These are phyloP conservation scores for Gymnoscelis rufifasciata DNA, from an alignment of 2,888 invertebrate genomes.

Conservation along the genomic window DNA sequence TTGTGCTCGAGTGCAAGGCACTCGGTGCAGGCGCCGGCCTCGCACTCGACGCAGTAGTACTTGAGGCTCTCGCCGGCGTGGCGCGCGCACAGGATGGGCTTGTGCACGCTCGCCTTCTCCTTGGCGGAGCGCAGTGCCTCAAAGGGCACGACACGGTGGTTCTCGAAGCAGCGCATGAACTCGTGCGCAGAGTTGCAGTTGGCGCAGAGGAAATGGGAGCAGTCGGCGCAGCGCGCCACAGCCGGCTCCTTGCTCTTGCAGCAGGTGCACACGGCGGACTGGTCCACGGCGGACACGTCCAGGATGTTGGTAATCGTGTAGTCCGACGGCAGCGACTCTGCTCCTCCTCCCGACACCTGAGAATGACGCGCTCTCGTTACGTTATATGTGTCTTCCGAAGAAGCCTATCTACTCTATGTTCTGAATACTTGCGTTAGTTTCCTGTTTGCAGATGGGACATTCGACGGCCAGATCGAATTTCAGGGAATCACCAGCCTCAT, in stretches of 20 bases:
- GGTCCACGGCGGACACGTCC: conserved; percentile 88
- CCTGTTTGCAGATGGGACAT: conserved; percentile 91
- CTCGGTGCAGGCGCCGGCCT: conserved; percentile 92
- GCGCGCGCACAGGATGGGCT: conserved; percentile 90
- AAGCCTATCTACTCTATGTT: conserved; percentile 1
- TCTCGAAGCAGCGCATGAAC: conserved; percentile 98
- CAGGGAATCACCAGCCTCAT: conserved; percentile 83
- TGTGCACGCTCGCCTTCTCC: conserved; percentile 90
- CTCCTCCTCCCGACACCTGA: conserved; percentile 86
- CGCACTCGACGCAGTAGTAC: conserved; percentile 92
- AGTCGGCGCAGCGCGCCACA: conserved; percentile 95
- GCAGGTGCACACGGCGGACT: conserved; percentile 90
- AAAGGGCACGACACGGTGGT: conserved; percentile 93
- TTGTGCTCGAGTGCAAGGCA: conserved; percentile 91
- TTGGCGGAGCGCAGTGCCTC: conserved; percentile 90
- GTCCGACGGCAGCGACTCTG: conserved; percentile 89
- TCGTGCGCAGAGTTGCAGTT: conserved; percentile 97
- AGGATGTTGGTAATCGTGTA: conserved; percentile 91
- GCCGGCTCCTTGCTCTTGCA: conserved; percentile 97
- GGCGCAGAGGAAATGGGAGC: conserved; percentile 94
- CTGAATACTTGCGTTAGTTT: conserved; percentile 82
- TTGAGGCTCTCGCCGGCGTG: conserved; percentile 91
- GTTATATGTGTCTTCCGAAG: no score
- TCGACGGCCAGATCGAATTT: conserved; percentile 82
- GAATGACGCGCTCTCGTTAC: not conserved